phyloP scores from a whole-genome alignment of 1,140 invertebrate species.

The Arctopsyche grandis region DNA sequence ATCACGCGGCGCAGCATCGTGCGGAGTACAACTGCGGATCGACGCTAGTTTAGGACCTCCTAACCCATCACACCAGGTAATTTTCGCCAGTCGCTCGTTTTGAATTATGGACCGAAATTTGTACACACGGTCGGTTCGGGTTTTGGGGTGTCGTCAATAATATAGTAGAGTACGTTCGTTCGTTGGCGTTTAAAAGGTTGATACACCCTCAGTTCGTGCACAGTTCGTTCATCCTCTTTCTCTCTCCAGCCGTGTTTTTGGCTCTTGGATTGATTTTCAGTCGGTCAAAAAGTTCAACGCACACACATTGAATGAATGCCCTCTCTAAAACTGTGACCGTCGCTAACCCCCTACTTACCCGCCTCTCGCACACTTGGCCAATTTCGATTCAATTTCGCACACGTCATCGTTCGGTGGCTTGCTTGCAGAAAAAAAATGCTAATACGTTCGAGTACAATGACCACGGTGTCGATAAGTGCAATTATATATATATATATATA shows the following conservation, averaged over 20 bases:
- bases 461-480: neutral
- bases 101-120: too few relatives aligned
- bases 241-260: neutral
- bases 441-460: neutral
- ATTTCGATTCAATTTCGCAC: neutral
- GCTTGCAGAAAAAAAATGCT: neutral
- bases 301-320: slow-evolving; percentile 8
- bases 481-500: neutral
- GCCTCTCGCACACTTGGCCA: neutral
- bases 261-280: neutral
- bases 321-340: neutral
- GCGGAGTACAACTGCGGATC: too few relatives aligned
- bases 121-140: too few relatives aligned
- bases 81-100: too few relatives aligned
- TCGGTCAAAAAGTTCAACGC: slow-evolving; percentile 8
- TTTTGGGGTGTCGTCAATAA: too few relatives aligned
- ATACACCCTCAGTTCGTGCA: too few relatives aligned
- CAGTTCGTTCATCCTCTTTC: slow-evolving; percentile 19
- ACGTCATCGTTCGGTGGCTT: neutral
- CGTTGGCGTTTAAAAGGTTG: too few relatives aligned
- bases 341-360: neutral
- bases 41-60: too few relatives aligned
- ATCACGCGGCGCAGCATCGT: too few relatives aligned
- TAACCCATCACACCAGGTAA: too few relatives aligned
- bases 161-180: too few relatives aligned